Conservation (phyloP, 2,797 vertebrate species). For the Uromys caudimaculatus region DNA sequence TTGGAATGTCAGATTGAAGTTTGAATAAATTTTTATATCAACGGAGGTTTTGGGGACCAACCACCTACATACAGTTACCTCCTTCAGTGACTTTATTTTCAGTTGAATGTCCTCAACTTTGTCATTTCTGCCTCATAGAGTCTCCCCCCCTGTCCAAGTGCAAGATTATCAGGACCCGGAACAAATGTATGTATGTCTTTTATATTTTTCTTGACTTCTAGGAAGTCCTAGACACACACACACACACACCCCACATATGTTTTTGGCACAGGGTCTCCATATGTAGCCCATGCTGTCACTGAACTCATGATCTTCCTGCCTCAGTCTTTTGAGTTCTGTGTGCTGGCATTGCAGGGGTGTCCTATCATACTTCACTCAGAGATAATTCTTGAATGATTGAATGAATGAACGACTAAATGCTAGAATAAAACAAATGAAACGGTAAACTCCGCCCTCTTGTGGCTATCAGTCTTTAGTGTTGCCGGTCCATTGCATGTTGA, state of each 20-base stretch:
- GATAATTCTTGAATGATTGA: conserved; percentile 32
- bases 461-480: conserved; percentile 57
- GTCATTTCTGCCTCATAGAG: neutral
- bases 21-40: neutral
- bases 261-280: neutral
- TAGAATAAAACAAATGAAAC: conserved; percentile 54
- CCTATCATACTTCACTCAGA: neutral
- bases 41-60: neutral
- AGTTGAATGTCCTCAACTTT: neutral
- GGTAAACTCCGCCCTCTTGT: conserved; percentile 77
- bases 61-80: neutral
- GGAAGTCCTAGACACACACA: neutral
- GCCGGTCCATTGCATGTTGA: neutral
- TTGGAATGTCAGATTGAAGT: neutral
- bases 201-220: neutral
- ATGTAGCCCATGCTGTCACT: neutral
- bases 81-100: neutral
- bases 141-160: neutral
- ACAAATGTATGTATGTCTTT: neutral
- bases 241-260: too few relatives aligned
- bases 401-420: neutral
- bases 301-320: neutral
- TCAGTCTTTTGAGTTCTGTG: neutral
- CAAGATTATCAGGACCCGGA: neutral
- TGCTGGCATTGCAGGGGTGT: neutral